Evolutionary conservation across 2,113 vertebrate genomes (phyloP).

Genomic region (Toxotes jaculatrix): DNA sequence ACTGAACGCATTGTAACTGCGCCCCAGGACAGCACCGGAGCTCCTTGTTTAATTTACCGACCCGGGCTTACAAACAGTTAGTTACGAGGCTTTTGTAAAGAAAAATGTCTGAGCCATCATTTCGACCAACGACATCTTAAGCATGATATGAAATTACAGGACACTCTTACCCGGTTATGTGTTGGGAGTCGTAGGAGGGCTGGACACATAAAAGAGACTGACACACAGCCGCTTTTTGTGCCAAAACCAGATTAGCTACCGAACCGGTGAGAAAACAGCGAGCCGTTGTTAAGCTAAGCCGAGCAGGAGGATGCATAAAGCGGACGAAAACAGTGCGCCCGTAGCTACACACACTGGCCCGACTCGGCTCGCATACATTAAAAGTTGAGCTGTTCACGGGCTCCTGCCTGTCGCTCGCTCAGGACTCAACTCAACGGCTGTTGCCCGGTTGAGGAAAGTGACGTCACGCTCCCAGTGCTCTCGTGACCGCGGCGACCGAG

Average conservation of each 20-base stretch:
- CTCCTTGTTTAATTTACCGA: slow-evolving; percentile 5
- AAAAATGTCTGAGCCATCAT: not conserved
- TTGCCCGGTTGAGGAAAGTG: slow-evolving; percentile 77
- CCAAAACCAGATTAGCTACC: slow-evolving; percentile 34
- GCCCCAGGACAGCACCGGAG: not conserved
- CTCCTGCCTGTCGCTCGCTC: slow-evolving; percentile 46
- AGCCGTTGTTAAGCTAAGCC: slow-evolving; percentile 7
- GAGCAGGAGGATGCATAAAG: slow-evolving; percentile 40
- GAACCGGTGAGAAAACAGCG: slow-evolving; percentile 37
- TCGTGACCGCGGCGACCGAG: slow-evolving; percentile 63
- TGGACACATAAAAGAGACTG: slow-evolving; percentile 45
- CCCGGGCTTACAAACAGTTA: not conserved
- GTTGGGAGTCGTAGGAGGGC: slow-evolving; percentile 34
- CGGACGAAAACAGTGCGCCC: slow-evolving; percentile 24
- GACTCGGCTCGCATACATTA: slow-evolving; percentile 64
- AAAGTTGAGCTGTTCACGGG: slow-evolving; percentile 69
- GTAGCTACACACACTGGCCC: slow-evolving; percentile 31
- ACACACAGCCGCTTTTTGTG: slow-evolving; percentile 43
- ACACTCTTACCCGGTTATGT: slow-evolving; percentile 73
- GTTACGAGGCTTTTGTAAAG: not conserved
- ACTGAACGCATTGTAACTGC: not conserved
- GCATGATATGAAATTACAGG: slow-evolving; percentile 13
- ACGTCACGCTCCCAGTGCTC: slow-evolving; percentile 78
- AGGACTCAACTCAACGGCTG: slow-evolving; percentile 61
- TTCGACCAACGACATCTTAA: not conserved